phyloP scores from a whole-genome alignment of 2,888 invertebrate genomes.

The Drosophila neonasuta region DNA sequence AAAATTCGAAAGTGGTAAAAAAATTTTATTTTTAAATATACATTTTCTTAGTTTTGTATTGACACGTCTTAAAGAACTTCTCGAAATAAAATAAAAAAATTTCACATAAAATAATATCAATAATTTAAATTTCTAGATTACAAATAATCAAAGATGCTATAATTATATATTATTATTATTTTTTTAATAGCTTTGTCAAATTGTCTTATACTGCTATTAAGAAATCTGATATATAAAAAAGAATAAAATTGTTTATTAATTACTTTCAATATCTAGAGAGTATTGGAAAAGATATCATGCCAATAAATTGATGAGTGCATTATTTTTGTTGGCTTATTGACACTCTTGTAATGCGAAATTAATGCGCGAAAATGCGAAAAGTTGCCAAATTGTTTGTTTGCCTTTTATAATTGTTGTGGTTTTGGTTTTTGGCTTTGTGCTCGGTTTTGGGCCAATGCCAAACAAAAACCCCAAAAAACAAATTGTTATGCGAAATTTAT shows the following conservation, averaged over 20 bases:
- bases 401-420: conserved; percentile 60
- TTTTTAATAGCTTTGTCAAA: no score
- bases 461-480: conserved; percentile 17
- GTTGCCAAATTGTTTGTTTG: conserved; percentile 63
- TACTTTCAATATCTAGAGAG: background rate
- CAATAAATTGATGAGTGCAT: conserved; percentile 43
- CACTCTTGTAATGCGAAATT: conserved; percentile 56
- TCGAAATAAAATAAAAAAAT: no score
- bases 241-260: background rate
- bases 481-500: conserved; percentile 38
- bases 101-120: no score
- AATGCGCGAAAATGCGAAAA: conserved; percentile 63
- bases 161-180: no score
- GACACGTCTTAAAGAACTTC: no score
- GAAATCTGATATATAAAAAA: no score
- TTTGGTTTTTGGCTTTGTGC: conserved; percentile 31
- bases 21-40: no score
- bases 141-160: no score
- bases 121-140: no score
- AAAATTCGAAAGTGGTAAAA: no score
- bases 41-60: no score
- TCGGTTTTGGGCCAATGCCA: conserved; percentile 16
- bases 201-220: no score
- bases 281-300: background rate
- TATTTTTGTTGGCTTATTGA: conserved; percentile 66